Evolutionary conservation across 1,140 invertebrate species (phyloP).

Genomic region (Achroia grisella): DNA sequence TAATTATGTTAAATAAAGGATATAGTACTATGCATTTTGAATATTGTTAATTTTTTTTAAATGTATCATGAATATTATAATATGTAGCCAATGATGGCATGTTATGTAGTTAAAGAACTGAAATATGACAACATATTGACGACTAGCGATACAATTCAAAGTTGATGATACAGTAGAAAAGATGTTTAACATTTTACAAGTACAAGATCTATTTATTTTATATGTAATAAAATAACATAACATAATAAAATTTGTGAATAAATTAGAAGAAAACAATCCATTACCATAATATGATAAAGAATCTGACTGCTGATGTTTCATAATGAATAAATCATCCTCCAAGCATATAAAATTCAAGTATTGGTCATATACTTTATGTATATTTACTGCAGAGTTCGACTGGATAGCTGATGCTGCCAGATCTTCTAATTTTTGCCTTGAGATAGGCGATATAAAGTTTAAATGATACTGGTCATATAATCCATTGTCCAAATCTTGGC

Average conservation of each 20-base stretch:
- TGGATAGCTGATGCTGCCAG: slow-evolving; percentile 93
- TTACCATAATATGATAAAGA: slow-evolving; percentile 93
- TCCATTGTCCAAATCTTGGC: slow-evolving; percentile 92
- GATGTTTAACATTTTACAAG: too few relatives aligned
- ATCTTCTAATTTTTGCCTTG: slow-evolving; percentile 95
- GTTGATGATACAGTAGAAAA: too few relatives aligned
- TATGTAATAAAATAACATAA: slow-evolving; percentile 2
- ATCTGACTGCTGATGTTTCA: slow-evolving; percentile 94
- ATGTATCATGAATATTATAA: too few relatives aligned
- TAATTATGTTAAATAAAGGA: too few relatives aligned
- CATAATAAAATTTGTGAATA: too few relatives aligned
- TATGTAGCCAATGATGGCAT: too few relatives aligned
- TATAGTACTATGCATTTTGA: too few relatives aligned
- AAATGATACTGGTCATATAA: slow-evolving; percentile 97
- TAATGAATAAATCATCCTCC: slow-evolving; percentile 97
- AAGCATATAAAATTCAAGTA: slow-evolving; percentile 99
- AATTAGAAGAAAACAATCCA: too few relatives aligned
- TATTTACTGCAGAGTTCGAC: slow-evolving; percentile 89
- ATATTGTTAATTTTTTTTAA: too few relatives aligned
- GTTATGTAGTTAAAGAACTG: too few relatives aligned
- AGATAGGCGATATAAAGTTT: slow-evolving; percentile 98
- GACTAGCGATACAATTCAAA: too few relatives aligned
- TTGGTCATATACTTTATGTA: slow-evolving; percentile 97
- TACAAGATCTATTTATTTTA: not conserved
- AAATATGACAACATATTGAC: too few relatives aligned